phyloP scores from a whole-genome alignment of 1,140 invertebrate species.

The Lepidurus packardi region DNA sequence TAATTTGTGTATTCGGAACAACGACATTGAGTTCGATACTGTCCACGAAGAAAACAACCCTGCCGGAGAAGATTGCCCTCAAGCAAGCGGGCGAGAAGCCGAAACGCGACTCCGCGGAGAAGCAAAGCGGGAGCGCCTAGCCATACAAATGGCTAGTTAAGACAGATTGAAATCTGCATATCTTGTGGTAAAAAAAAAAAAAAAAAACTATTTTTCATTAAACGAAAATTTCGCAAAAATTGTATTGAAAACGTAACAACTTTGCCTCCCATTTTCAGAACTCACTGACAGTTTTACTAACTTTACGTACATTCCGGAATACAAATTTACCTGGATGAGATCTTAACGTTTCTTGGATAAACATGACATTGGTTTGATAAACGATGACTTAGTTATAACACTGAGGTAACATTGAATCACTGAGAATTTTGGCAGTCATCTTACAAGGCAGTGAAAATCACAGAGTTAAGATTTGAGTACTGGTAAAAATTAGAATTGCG shows the following conservation, averaged over 20 bases:
- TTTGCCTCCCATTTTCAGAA: neutral
- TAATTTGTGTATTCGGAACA: slow-evolving; percentile 41
- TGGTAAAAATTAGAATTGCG: neutral
- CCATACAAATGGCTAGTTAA: neutral
- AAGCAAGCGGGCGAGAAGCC: neutral
- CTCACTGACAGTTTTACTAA: neutral
- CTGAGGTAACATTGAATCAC: neutral
- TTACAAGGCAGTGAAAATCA: neutral
- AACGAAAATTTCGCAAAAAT: neutral
- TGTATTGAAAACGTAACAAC: neutral
- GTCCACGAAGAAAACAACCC: neutral
- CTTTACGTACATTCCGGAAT: no score
- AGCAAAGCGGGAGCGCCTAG: neutral
- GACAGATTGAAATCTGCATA: neutral
- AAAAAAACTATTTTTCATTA: neutral
- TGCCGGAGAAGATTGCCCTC: neutral
- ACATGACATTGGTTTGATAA: neutral
- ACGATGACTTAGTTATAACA: neutral
- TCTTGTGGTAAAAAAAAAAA: neutral
- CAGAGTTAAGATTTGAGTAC: neutral
- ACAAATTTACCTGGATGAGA: neutral
- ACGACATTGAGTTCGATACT: slow-evolving; percentile 33
- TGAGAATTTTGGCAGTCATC: neutral
- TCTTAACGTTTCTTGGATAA: neutral
- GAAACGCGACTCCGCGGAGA: neutral